Evolutionary conservation across 2,113 vertebrate genomes (phyloP).

Genomic region (Sardina pilchardus): DNA sequence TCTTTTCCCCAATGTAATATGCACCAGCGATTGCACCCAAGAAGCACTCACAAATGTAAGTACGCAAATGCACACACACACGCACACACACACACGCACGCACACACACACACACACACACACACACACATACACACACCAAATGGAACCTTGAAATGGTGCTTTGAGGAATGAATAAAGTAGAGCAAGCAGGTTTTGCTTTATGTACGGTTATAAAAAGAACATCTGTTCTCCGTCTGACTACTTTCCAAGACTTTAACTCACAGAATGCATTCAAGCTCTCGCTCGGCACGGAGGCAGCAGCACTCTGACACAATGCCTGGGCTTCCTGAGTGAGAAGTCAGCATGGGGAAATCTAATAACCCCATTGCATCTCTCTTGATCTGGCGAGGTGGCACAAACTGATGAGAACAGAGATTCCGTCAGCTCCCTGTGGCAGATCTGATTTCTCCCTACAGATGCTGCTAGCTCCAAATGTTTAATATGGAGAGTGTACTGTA

Average conservation of each 20-base stretch:
- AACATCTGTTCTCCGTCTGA: slow-evolving; percentile 3
- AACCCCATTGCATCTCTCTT: background rate
- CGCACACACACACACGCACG: background rate
- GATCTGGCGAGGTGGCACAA: slow-evolving; percentile 1
- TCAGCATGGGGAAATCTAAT: background rate
- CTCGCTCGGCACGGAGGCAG: background rate
- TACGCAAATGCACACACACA: background rate
- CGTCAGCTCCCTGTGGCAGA: background rate
- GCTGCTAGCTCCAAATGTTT: background rate
- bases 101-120: background rate
- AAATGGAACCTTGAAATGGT: background rate
- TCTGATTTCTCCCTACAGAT: background rate
- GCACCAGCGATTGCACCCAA: background rate
- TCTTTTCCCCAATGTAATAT: background rate
- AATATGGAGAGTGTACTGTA: background rate
- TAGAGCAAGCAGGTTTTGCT: background rate
- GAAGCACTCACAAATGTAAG: background rate
- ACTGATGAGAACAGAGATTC: background rate
- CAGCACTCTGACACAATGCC: background rate
- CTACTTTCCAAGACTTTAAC: slow-evolving; percentile 2
- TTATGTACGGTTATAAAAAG: slow-evolving; percentile 14
- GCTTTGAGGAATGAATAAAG: background rate
- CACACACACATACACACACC: slow-evolving; percentile 1
- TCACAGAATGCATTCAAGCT: background rate
- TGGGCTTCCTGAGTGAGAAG: background rate